Evolutionary conservation across 2,888 invertebrate species (phyloP).

Genomic region (Epinotia nisella): DNA sequence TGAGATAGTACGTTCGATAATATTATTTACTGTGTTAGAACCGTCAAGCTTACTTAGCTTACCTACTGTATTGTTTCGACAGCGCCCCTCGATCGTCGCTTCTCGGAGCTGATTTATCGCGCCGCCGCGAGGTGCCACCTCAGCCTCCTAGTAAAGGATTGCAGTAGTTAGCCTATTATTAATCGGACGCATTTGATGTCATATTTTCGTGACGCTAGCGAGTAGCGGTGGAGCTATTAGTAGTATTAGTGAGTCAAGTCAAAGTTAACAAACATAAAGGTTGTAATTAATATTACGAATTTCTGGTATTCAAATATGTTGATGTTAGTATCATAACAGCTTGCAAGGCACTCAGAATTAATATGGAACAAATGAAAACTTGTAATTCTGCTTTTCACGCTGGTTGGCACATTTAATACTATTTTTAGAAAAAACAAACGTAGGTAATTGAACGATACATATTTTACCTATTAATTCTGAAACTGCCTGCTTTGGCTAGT

Average conservation of each 20-base stretch:
- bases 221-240: conserved; percentile 3
- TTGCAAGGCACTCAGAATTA: too few species aligned
- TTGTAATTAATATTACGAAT: too few species aligned
- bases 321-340: too few species aligned
- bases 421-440: too few species aligned
- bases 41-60: conserved; percentile 47
- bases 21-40: neutral
- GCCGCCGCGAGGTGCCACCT: conserved; percentile 69
- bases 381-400: too few species aligned
- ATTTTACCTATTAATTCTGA: too few species aligned
- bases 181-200: conserved; percentile 36
- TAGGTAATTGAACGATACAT: too few species aligned
- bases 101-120: conserved; percentile 84
- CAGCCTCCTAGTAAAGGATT: conserved; percentile 74
- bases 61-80: conserved; percentile 45
- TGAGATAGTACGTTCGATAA: too few species aligned
- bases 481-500: too few species aligned
- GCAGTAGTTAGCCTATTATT: conserved; percentile 55
- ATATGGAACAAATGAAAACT: too few species aligned
- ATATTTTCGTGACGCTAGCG: conserved; percentile 32
- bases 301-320: too few species aligned
- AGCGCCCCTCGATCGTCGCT: conserved; percentile 56
- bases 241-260: neutral
- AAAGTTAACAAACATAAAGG: neutral
- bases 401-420: too few species aligned